Evolutionary conservation across 2,113 vertebrate genomes (phyloP).

Genomic region (Ramphastos sulfuratus): DNA sequence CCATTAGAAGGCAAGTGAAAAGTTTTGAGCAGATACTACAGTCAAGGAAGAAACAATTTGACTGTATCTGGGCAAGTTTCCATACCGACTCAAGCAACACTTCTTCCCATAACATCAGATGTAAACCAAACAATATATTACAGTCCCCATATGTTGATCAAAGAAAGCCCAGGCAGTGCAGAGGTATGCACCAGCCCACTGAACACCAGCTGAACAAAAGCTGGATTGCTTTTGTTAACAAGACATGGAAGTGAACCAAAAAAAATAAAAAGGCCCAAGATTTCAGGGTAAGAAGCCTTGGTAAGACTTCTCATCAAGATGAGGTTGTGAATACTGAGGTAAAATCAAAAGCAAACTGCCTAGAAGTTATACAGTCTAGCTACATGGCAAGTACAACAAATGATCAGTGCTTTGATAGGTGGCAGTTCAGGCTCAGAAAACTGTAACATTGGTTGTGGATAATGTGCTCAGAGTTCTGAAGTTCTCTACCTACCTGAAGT

Average conservation of each 20-base stretch:
- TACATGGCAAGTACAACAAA: background rate
- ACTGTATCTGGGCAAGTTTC: constrained; percentile 54
- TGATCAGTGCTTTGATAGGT: background rate
- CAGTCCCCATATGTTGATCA: constrained; percentile 29
- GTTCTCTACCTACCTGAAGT: background rate
- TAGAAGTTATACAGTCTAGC: background rate
- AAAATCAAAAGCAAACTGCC: constrained; percentile 38
- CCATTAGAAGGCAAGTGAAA: constrained; percentile 50
- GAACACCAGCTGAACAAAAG: background rate
- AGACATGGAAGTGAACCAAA: constrained; percentile 23
- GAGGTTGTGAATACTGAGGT: constrained; percentile 37
- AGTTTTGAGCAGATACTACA: constrained; percentile 34
- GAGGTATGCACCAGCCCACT: background rate
- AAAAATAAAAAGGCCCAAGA: constrained; percentile 11
- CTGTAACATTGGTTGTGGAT: background rate
- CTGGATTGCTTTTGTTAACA: background rate
- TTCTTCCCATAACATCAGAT: constrained; percentile 67
- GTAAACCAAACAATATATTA: constrained; percentile 58
- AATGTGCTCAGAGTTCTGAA: background rate
- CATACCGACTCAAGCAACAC: constrained; percentile 36
- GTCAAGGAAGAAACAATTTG: constrained; percentile 53
- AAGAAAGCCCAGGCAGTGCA: constrained; percentile 26
- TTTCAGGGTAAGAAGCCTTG: constrained; percentile 28
- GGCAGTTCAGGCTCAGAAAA: background rate
- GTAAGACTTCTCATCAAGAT: constrained; percentile 34